A percentile compares a stretch with the other conserved stretches of the same genome.
These are phyloP conservation scores for Nomia melanderi DNA, from an alignment of 1,140 invertebrate species.

Conservation along the genomic window DNA sequence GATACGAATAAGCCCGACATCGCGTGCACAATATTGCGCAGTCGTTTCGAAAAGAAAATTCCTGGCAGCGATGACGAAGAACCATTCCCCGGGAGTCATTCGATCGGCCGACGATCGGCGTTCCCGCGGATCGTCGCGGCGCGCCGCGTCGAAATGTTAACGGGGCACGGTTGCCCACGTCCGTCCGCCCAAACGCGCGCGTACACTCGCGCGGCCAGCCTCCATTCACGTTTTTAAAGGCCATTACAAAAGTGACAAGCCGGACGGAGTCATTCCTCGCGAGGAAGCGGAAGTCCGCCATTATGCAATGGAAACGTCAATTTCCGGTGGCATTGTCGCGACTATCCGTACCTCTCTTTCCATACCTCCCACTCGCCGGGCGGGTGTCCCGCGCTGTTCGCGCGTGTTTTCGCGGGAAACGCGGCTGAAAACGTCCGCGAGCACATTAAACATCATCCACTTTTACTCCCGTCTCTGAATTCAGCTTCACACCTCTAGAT, in stretches of 20 bases:
- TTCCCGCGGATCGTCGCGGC: too few relatives aligned
- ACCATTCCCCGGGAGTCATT: too few relatives aligned
- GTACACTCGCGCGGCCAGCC: slow-evolving; percentile 30
- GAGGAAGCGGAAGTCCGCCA: slow-evolving; percentile 69
- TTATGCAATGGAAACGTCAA: slow-evolving; percentile 74
- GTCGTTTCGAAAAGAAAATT: too few relatives aligned
- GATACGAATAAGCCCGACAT: too few relatives aligned
- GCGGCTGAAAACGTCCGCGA: slow-evolving; percentile 31
- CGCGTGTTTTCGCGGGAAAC: slow-evolving; percentile 41
- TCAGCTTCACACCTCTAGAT: too few relatives aligned
- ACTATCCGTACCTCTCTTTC: slow-evolving; percentile 64
- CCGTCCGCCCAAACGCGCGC: slow-evolving; percentile 43
- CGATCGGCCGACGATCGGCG: too few relatives aligned
- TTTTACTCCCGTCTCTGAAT: too few relatives aligned
- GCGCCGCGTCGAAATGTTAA: neutral
- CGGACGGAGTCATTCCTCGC: slow-evolving; percentile 69
- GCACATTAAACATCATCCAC: too few relatives aligned
- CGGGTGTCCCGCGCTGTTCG: slow-evolving; percentile 3
- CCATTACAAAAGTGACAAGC: slow-evolving; percentile 69
- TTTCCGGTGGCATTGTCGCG: slow-evolving; percentile 70
- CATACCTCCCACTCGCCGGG: slow-evolving; percentile 12
- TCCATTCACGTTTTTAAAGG: slow-evolving; percentile 69
- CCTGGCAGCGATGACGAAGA: too few relatives aligned
- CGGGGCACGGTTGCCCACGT: slow-evolving; percentile 25
- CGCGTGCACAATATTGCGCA: too few relatives aligned